A percentile compares a stretch with the other conserved stretches of the same genome.
Evolutionary conservation across 1,140 invertebrate species (phyloP).

Genomic region (Lutraria rhynchaena): DNA sequence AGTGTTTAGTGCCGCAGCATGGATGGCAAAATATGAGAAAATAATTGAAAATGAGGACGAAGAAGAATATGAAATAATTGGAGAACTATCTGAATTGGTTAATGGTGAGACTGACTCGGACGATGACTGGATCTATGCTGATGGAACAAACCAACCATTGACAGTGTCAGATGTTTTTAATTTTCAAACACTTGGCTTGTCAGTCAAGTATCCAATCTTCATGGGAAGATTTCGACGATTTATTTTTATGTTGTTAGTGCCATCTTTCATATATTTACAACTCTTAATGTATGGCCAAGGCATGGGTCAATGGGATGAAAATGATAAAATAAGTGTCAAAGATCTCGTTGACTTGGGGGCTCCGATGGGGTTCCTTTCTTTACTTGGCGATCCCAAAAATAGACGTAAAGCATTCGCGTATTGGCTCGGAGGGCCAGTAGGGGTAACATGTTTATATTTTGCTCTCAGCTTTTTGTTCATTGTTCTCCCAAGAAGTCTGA

Average conservation of each 20-base stretch:
- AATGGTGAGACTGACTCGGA: not conserved
- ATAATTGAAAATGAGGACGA: not conserved
- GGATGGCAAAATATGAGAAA: conserved; percentile 16
- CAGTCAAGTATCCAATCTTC: not conserved
- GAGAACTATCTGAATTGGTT: not conserved
- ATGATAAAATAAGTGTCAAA: conserved; percentile 9
- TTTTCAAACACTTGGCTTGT: not conserved
- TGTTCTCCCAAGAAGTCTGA: conserved; percentile 32
- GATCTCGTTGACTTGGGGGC: conserved; percentile 13
- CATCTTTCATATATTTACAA: conserved; percentile 24
- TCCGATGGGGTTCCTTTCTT: conserved; percentile 34
- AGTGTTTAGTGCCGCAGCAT: not conserved
- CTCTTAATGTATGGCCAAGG: conserved; percentile 18
- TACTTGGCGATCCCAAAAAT: not conserved
- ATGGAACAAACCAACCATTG: conserved; percentile 8
- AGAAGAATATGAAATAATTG: not conserved
- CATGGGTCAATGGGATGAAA: not conserved
- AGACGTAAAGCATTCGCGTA: conserved; percentile 10
- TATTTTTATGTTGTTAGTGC: not conserved
- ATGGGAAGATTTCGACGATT: conserved; percentile 1
- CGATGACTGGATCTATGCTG: conserved; percentile 17
- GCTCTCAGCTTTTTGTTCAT: conserved; percentile 4
- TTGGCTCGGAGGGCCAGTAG: conserved; percentile 32
- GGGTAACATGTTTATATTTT: conserved; percentile 20
- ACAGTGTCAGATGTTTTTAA: not conserved